These are phyloP conservation scores for Choristoneura fumiferana DNA, from an alignment of 1,140 invertebrate species.

Conservation along the genomic window DNA sequence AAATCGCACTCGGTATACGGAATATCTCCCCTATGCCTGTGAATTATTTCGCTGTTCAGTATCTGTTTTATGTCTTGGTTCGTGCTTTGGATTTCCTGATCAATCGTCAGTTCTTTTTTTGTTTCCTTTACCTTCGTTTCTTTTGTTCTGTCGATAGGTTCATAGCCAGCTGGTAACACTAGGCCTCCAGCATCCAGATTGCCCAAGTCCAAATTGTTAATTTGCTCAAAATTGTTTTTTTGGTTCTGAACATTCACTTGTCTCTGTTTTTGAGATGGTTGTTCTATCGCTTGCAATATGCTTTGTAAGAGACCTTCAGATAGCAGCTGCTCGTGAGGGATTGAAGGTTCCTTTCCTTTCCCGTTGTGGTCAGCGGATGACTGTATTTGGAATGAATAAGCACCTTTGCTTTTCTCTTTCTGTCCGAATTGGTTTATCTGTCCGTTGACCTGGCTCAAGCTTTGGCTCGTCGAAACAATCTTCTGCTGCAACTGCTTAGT, in stretches of 20 bases:
- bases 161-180: slow-evolving; percentile 60
- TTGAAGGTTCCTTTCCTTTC: slow-evolving; percentile 54
- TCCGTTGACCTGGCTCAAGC: slow-evolving; percentile 39
- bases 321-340: slow-evolving; percentile 85
- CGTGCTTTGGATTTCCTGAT: slow-evolving; percentile 49
- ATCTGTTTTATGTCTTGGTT: slow-evolving; percentile 43
- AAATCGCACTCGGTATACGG: slow-evolving; percentile 56
- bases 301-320: slow-evolving; percentile 88
- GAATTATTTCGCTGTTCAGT: slow-evolving; percentile 38
- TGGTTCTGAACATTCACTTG: slow-evolving; percentile 31
- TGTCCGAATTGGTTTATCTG: slow-evolving; percentile 26
- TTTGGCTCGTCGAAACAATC: slow-evolving; percentile 51
- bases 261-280: slow-evolving; percentile 41
- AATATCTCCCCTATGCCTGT: slow-evolving; percentile 53
- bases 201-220: slow-evolving; percentile 24
- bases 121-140: slow-evolving; percentile 23
- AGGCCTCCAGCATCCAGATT: slow-evolving; percentile 43
- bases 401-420: slow-evolving; percentile 81
- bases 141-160: slow-evolving; percentile 60
- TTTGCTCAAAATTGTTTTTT: slow-evolving; percentile 24
- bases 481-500: slow-evolving; percentile 66
- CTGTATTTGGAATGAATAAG: slow-evolving; percentile 87
- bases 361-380: slow-evolving; percentile 76
- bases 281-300: slow-evolving; percentile 80
- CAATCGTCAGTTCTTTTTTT: slow-evolving; percentile 18